These are phyloP conservation scores for Hyperopisus bebe DNA, from an alignment of 2,113 vertebrate species.

Conservation along the genomic window DNA sequence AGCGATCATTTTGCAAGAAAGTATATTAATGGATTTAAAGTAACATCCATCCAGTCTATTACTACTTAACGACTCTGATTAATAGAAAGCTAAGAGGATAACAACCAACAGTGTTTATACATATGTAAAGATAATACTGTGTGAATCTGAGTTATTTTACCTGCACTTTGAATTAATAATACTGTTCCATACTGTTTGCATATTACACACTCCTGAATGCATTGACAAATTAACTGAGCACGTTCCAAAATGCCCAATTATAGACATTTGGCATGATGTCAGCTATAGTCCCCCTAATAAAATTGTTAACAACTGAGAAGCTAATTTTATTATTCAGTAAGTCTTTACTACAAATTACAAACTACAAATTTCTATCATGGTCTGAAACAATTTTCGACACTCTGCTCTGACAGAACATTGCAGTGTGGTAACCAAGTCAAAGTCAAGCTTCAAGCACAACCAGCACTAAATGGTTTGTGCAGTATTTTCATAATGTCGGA, in stretches of 20 bases:
- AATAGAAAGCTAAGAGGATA: not conserved
- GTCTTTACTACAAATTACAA: too few relatives aligned
- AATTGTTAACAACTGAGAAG: not conserved
- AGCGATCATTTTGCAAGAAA: not conserved
- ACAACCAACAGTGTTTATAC: not conserved
- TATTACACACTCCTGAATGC: not conserved
- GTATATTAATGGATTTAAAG: not conserved
- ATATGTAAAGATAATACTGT: not conserved
- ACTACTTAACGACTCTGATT: not conserved
- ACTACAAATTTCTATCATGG: not conserved
- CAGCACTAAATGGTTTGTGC: not conserved
- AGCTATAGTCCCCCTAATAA: not conserved
- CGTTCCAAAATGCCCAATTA: not conserved
- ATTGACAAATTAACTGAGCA: not conserved
- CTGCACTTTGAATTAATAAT: not conserved
- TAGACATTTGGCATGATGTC: not conserved
- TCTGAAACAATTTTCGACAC: not conserved
- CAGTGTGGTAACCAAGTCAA: not conserved
- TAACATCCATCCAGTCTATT: conserved; percentile 24
- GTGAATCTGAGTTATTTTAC: not conserved
- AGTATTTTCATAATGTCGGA: not conserved
- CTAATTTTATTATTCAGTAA: not conserved
- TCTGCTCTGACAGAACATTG: not conserved
- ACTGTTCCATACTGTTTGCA: not conserved
- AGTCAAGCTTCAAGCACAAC: not conserved